Evolutionary conservation across 2,888 invertebrate species (phyloP), one percentile per base, ranked within the genome.

Genomic region (Drosophila flavopinicola): DNA sequence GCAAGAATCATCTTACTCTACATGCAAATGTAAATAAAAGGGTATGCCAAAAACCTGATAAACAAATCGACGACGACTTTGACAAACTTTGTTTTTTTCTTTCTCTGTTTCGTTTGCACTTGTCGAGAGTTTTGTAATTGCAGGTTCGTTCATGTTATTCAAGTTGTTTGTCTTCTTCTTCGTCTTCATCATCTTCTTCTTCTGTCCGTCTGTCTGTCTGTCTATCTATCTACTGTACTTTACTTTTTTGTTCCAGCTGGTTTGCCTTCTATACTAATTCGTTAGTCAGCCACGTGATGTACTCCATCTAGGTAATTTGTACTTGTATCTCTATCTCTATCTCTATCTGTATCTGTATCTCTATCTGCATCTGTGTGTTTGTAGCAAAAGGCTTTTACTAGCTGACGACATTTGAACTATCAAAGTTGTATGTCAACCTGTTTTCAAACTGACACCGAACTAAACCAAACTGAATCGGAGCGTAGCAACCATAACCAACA

Each of bases 371-470:
- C 20, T 44, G 5, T 44, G 29, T 10, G 45, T 23, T 17, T 32
- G 27, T 24, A 49, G 30, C 37, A 42, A 53, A 33, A 35, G 35
- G 13, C 27, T 24, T 48, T 48, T 44, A 11, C n/a, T 37, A 37
- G 17, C 27, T 45, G 58, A 11, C 56, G 83, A 78, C 83, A 75
- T 83, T 83, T 78, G 79, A 78, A 83, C 77, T 71, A 66, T 42
- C 30, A 54, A 69, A 66, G 76, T 65, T 71, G 59, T 63, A 57
- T 83, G 79, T 79, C 84, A 78, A 83, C 76, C 76, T 79, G 84
- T 83, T 83, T 71, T 56, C 17, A 70, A 66, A 45, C 54, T 71
- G 59, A 66, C 72, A 70, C 60, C 56, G 35, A 17, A 39, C 37
- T 24, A 3, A 29, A 48, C 9, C 25, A 3, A 42, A 37, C 29